phyloP scores from a whole-genome alignment of 2,113 vertebrate genomes.

The Cariama cristata region DNA sequence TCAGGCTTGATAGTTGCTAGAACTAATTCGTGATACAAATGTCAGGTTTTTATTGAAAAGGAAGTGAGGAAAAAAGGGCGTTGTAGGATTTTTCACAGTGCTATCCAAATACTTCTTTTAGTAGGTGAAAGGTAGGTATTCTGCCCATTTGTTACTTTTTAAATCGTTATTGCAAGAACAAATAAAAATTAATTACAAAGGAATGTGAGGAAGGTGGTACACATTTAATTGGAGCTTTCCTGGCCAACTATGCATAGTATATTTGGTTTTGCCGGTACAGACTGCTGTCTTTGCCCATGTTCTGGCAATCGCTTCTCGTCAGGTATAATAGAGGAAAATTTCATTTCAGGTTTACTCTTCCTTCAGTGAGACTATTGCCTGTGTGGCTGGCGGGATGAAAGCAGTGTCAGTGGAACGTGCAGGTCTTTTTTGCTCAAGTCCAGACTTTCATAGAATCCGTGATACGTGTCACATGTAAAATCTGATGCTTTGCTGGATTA shows the following conservation, averaged over 20 bases:
- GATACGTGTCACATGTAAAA: accelerated
- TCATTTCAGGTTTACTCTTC: neutral
- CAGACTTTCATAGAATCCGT: neutral
- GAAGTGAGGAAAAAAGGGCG: neutral
- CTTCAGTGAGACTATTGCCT: neutral
- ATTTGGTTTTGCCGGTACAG: neutral
- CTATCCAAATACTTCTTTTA: neutral
- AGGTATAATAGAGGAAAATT: neutral
- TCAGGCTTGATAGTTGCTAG: neutral
- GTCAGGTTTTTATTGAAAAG: neutral
- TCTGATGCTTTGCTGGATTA: neutral
- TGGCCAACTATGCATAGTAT: neutral
- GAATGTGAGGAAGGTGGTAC: neutral
- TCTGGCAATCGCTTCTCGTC: neutral
- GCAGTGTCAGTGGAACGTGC: neutral
- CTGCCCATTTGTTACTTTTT: neutral
- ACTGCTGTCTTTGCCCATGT: neutral
- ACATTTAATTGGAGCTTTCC: neutral
- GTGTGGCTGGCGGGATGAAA: neutral
- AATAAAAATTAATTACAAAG: neutral
- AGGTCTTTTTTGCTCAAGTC: neutral
- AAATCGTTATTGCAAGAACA: neutral
- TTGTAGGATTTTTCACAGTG: neutral
- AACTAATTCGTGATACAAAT: neutral
- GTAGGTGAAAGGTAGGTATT: neutral